Base-by-base conservation (phyloP, 2,888 invertebrate genomes). In the Fragum sueziense region DNA sequence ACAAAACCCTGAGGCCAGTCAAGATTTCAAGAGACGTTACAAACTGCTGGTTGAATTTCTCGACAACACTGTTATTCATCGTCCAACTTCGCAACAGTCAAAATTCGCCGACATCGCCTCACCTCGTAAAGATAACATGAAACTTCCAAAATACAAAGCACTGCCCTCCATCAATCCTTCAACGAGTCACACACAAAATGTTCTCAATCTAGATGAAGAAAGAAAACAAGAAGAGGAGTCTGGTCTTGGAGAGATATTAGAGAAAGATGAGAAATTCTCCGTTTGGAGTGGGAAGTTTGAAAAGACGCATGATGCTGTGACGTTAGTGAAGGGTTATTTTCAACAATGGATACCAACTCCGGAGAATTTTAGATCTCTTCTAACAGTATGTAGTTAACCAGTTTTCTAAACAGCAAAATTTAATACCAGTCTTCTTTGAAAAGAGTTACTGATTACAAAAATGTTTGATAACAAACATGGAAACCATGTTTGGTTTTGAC, bases 41-140 rank as follows among this genome's bases (percentile, higher is more conserved):
- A 85, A 86, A 70, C 79, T 86, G 22, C 85, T 92, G 11, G 90
- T 91, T 25, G 90, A 91, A 33, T 92, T 91, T 61, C 85, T 92
- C 7, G 91, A 91, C 78, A 92, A 91, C 78, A 91, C 92, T 6
- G 88, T 91, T 34, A 91, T 92, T 52, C 90, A 90, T 70, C 82
- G 89, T 47, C 91, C 91, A 29, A 86, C 83, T 0, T 89, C 90
- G 4, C 90, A 89, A 65, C 84, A 85, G 14, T 79, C 83, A n/a
- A 85, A 85, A 59, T 89, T 90, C 76, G 86, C 88, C 65, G 86
- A 87, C 25, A 51, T 76, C 3, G 61, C 73, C 14, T 69, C 76
- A 27, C 61, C 76, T 20, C 51, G 71, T 33, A 61, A 70, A n/a
- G 57, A 57, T 25, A 76, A 79, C 17, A 41, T 81, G 59, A 87